These are phyloP conservation scores for Camelus dromedarius DNA, from an alignment of 2,113 vertebrate species.

Conservation along the genomic window DNA sequence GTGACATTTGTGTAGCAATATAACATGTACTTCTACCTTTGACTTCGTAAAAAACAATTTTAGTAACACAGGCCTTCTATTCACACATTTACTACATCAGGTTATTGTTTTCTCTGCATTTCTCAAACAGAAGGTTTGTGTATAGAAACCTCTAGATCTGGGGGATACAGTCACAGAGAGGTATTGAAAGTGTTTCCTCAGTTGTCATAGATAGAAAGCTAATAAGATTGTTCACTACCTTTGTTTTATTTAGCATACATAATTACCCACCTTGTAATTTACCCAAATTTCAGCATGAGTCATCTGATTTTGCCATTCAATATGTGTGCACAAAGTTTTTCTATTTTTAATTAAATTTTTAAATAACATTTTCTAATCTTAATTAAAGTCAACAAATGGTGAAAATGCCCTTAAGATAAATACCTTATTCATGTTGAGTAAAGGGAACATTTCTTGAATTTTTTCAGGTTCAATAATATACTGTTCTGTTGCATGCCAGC, in stretches of 20 bases:
- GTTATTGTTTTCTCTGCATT: background rate
- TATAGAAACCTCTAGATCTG: background rate
- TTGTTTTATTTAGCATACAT: constrained; percentile 15
- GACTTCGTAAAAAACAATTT: background rate
- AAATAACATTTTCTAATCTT: background rate
- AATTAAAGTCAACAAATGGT: constrained; percentile 22
- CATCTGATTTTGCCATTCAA: background rate
- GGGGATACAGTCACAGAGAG: background rate
- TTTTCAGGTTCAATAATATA: constrained; percentile 94
- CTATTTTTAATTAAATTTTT: constrained; percentile 34
- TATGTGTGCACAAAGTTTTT: background rate
- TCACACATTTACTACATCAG: background rate
- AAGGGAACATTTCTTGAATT: constrained; percentile 94
- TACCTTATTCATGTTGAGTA: constrained; percentile 96
- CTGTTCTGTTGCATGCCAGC: constrained; percentile 94
- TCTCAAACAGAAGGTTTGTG: constrained; percentile 24
- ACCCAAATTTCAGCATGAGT: background rate
- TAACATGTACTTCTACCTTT: background rate
- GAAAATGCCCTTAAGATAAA: constrained; percentile 39
- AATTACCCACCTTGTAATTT: background rate
- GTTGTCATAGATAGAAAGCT: background rate
- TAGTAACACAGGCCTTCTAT: background rate
- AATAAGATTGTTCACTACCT: background rate
- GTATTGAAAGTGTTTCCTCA: background rate
- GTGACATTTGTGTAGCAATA: background rate